These are phyloP conservation scores for Strigops habroptila DNA, from an alignment of 2,113 vertebrate genomes.

Conservation along the genomic window DNA sequence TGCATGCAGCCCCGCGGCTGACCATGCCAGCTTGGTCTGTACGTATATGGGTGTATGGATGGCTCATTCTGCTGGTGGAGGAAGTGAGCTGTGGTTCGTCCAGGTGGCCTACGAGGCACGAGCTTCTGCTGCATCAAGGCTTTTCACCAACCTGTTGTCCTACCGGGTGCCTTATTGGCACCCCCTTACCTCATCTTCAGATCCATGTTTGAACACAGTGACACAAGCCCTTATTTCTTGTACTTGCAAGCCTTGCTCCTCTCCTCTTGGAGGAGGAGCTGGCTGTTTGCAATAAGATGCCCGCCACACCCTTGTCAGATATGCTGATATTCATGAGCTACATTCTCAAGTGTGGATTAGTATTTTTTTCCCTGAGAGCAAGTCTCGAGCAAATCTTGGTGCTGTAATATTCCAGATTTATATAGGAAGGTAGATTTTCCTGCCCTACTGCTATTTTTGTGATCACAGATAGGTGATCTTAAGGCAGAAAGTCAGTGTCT, in stretches of 20 bases:
- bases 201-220: background rate
- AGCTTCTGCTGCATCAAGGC: background rate
- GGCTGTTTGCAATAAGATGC: background rate
- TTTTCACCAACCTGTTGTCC: background rate
- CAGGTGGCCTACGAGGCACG: background rate
- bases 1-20: fast-evolving
- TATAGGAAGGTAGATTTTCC: background rate
- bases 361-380: background rate
- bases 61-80: background rate
- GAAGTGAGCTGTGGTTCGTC: fast-evolving
- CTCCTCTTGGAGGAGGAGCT: background rate
- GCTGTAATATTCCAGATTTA: background rate
- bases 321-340: background rate
- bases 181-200: background rate
- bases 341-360: background rate
- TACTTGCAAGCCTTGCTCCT: background rate
- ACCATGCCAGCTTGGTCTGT: fast-evolving
- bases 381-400: background rate
- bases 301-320: fast-evolving
- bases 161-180: background rate
- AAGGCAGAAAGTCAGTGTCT: background rate
- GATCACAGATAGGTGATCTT: background rate
- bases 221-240: background rate
- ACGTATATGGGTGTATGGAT: fast-evolving
- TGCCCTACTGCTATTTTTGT: background rate